Percentiles rank a stretch among this genome's conserved stretches.
Conservation (phyloP, 2,113 vertebrate species). For the Cyanoliseus patagonus region DNA sequence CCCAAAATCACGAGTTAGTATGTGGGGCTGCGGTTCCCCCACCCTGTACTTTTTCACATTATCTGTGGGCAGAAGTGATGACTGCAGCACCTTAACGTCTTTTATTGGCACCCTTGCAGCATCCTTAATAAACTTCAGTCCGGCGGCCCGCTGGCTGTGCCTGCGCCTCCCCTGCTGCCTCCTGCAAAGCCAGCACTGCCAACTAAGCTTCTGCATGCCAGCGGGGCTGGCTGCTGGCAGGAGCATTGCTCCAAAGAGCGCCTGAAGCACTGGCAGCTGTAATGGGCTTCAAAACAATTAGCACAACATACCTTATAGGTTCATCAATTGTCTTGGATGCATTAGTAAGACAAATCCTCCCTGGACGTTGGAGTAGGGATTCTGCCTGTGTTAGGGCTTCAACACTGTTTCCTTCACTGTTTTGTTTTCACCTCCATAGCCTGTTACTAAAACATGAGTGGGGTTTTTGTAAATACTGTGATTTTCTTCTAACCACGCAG, state of each 20-base stretch:
- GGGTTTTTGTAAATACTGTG: neutral
- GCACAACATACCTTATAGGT: neutral
- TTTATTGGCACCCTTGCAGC: neutral
- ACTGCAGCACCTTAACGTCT: neutral
- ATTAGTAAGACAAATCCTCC: neutral
- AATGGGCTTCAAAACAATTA: constrained; percentile 19
- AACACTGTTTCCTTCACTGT: neutral
- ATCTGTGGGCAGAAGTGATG: neutral
- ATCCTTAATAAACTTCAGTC: neutral
- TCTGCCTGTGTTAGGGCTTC: neutral
- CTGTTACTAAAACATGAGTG: neutral
- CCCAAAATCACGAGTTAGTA: neutral
- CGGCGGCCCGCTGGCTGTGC: neutral
- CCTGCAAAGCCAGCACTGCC: neutral
- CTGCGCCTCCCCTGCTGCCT: neutral
- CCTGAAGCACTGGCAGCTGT: neutral
- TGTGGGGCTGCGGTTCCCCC: neutral
- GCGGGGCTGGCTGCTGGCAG: neutral
- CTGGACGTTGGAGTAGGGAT: neutral
- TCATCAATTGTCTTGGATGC: neutral
- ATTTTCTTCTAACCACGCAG: neutral
- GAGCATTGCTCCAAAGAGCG: neutral
- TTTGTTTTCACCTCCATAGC: neutral
- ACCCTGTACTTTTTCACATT: neutral
- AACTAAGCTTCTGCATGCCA: neutral